Evolutionary conservation across 2,797 vertebrate genomes (phyloP).

Genomic region (Masticophis lateralis): DNA sequence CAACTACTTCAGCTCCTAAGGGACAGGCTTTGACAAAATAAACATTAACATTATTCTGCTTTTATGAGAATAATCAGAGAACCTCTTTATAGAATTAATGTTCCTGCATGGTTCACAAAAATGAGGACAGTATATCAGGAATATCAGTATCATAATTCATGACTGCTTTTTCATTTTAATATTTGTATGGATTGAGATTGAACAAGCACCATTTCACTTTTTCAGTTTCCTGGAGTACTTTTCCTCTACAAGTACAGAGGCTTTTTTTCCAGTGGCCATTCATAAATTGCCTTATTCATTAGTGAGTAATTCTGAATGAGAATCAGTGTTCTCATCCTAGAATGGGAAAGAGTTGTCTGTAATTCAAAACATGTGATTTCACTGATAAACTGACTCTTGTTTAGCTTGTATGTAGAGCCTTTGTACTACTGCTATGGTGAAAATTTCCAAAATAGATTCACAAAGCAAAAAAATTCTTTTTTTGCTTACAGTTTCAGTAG

Average conservation of each 20-base stretch:
- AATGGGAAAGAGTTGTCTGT: slow-evolving; percentile 13
- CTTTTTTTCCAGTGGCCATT: background rate
- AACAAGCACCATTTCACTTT: background rate
- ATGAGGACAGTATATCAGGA: slow-evolving; percentile 23
- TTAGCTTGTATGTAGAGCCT: background rate
- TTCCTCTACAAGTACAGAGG: slow-evolving; percentile 6
- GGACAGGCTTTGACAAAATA: slow-evolving; percentile 22
- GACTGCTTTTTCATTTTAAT: background rate
- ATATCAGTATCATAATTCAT: background rate
- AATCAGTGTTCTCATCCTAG: slow-evolving; percentile 17
- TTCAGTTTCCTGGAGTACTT: slow-evolving; percentile 20
- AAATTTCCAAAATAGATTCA: background rate
- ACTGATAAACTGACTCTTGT: slow-evolving; percentile 27
- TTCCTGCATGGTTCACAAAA: slow-evolving; percentile 25
- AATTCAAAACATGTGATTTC: slow-evolving; percentile 21
- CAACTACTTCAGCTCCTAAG: background rate
- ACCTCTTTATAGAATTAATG: slow-evolving; percentile 29
- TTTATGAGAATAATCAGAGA: slow-evolving; percentile 44
- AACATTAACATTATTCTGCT: slow-evolving; percentile 32
- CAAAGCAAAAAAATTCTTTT: background rate
- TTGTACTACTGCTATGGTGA: slow-evolving; percentile 1
- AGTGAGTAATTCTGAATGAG: background rate
- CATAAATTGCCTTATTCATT: slow-evolving; percentile 19
- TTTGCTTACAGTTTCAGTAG: background rate
- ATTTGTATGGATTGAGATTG: background rate